Conservation (phyloP, 2,888 invertebrate genomes). For the Hydrotaea diabolus region DNA sequence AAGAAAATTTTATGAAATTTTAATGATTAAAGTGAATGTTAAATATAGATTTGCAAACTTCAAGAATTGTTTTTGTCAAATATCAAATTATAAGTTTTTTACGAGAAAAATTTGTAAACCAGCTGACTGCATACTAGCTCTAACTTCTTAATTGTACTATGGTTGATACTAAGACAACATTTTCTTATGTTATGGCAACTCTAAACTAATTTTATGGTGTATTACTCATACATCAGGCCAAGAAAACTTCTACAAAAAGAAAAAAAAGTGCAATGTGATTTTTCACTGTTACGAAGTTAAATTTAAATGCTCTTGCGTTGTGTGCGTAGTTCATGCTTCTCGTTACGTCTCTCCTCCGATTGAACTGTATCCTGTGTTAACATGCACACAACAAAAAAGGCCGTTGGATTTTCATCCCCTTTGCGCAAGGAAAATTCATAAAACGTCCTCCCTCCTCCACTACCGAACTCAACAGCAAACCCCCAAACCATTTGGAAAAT, state of each 20-base stretch:
- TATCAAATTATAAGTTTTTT: no score
- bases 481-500: conserved; percentile 35
- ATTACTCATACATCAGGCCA: conserved; percentile 37
- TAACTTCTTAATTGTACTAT: no score
- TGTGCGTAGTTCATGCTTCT: background rate
- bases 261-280: background rate
- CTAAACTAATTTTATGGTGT: conserved; percentile 3
- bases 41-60: no score
- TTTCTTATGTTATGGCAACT: conserved; percentile 5
- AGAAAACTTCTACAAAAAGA: conserved; percentile 6
- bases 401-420: background rate
- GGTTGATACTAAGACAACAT: no score
- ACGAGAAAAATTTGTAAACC: no score
- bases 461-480: background rate
- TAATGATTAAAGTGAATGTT: no score
- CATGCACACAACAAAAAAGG: conserved; percentile 22
- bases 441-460: background rate
- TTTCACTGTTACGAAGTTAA: background rate
- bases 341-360: background rate
- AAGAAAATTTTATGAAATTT: no score
- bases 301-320: conserved; percentile 4
- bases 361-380: background rate
- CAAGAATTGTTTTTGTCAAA: no score
- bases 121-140: no score
- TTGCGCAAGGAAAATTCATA: background rate